Conservation (phyloP, 1,140 invertebrate species). For the Lepidurus apus region DNA sequence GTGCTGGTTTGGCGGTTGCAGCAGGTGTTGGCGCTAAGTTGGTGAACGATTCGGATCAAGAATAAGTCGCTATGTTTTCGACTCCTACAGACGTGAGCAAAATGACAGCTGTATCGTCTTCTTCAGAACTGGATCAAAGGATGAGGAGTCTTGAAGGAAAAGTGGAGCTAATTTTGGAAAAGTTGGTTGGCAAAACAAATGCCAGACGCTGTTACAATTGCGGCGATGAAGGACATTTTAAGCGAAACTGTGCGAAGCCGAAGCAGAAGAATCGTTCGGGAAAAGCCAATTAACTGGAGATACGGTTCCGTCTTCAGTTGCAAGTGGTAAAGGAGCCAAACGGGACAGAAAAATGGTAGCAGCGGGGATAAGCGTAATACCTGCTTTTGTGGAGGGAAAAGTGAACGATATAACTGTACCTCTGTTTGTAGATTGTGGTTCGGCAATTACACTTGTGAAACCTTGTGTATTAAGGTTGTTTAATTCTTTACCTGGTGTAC, state of each 20-base stretch:
- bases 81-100: neutral
- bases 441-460: neutral
- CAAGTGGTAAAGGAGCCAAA: conserved; percentile 1
- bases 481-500: neutral
- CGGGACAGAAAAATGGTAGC: neutral
- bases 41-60: neutral
- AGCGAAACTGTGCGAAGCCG: neutral
- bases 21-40: neutral
- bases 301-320: conserved; percentile 9
- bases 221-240: neutral
- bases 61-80: neutral
- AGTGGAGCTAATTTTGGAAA: neutral
- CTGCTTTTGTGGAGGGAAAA: conserved; percentile 1
- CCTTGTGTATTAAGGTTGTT: neutral
- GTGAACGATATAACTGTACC: neutral
- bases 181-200: neutral
- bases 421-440: neutral
- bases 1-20: neutral
- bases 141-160: neutral
- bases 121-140: neutral
- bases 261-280: neutral
- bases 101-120: neutral
- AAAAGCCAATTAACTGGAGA: neutral
- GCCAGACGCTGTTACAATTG: neutral
- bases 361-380: neutral